Percentiles rank a stretch among this genome's conserved stretches.
Evolutionary conservation across 2,888 invertebrate genomes (phyloP).

Genomic region (Loripinus fragilis): DNA sequence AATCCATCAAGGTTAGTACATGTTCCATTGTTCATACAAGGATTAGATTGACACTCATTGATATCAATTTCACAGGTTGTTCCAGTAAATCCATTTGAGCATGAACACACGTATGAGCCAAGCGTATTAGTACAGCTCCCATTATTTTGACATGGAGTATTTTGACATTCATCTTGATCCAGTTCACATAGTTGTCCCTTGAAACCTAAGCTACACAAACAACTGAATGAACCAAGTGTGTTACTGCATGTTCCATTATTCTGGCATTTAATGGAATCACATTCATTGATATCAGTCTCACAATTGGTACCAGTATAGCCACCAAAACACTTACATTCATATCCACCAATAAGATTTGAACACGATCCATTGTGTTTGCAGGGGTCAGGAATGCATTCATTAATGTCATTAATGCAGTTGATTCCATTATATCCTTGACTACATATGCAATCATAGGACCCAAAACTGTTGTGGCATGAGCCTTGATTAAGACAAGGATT

Average conservation of each 20-base stretch:
- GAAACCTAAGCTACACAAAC: neutral
- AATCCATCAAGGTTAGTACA: neutral
- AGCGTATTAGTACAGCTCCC: neutral
- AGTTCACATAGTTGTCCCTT: neutral
- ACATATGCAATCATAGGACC: neutral
- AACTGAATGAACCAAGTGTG: neutral
- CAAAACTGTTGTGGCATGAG: neutral
- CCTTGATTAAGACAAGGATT: neutral
- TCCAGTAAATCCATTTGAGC: neutral
- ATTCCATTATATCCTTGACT: neutral
- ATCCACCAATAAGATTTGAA: neutral
- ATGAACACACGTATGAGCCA: neutral
- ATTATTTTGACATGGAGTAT: slow-evolving; percentile 54
- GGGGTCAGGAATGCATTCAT: neutral
- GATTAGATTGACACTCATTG: neutral
- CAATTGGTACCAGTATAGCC: neutral
- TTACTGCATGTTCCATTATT: neutral
- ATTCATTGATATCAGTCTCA: neutral
- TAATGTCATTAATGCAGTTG: neutral
- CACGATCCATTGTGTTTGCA: neutral
- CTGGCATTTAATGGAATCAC: neutral
- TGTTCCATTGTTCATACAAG: neutral
- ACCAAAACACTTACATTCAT: neutral
- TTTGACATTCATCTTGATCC: neutral
- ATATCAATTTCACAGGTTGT: neutral